Evolutionary conservation across 2,888 invertebrate genomes (phyloP), one percentile per base, ranked within the genome.

Genomic region (Gnatocerus cornutus): DNA sequence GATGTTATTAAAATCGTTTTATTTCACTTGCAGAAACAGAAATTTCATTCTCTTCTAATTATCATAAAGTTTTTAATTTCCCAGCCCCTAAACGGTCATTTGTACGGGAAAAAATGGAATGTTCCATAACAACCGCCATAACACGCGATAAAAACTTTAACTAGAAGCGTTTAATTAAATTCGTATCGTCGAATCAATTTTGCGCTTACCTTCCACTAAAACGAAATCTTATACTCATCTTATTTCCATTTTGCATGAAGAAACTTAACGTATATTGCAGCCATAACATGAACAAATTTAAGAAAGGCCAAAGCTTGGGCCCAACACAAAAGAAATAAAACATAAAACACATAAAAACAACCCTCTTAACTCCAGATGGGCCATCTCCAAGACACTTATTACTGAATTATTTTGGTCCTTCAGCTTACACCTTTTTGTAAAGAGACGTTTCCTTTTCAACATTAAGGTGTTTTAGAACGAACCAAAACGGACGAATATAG

Each of bases 161-260:
- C 21, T 21, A 21, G 21, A 21, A 21, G 21, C 21, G 21, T 21
- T 21, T 21, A 21, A 21, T 21, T 21, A 21, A 21, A 21, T 21
- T 21, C 21, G 21, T 21, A 21, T 21, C 21, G 21, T 21, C 58
- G 10, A 29, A 58, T 58, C 58, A 58, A 55, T 55, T 52, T 10
- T 29, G 14, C 14, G 9, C 56, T 56, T 29, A 41, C 29, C 33
- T 12, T 10, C 29, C 8, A 12, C 29, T 33, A 48, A 39, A 56
- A 16, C 16, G 10, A 9, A 29, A 46, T 30, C 59, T 46, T 46
- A 46, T 14, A 10, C 46, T 46, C 46, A 46, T 61, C 59, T 62
- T 62, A 62, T 62, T 62, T 48, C 29, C 39, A 62, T 37, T 62
- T 61, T 62, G 50, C 62, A 62, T 50, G 33, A 62, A 62, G 48